Percentiles rank a stretch among this genome's conserved stretches.
Evolutionary conservation across 2,888 invertebrate genomes (phyloP).

Genomic region (Folsomia manolachei): DNA sequence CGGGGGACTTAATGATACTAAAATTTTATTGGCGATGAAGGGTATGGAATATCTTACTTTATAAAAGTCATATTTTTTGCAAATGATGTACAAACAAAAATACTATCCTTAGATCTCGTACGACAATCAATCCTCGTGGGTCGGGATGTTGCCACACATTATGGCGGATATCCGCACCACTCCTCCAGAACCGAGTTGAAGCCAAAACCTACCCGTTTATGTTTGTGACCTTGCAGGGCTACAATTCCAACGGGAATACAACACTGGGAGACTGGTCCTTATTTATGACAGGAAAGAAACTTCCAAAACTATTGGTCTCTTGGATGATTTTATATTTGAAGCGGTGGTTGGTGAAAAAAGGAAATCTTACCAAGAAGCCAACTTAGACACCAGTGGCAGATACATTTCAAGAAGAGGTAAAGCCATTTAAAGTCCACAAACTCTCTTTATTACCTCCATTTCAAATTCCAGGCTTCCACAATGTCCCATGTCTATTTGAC

Average conservation of each 20-base stretch:
- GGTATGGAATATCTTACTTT: not conserved
- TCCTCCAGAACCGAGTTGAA: slow-evolving; percentile 1
- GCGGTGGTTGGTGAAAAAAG: slow-evolving; percentile 38
- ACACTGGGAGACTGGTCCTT: slow-evolving; percentile 35
- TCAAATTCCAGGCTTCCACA: slow-evolving; percentile 17
- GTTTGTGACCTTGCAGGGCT: slow-evolving; percentile 38
- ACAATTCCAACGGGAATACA: slow-evolving; percentile 40
- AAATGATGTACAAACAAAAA: slow-evolving; percentile 14
- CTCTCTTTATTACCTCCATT: slow-evolving; percentile 23
- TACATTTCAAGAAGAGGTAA: slow-evolving; percentile 6
- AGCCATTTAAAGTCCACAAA: not conserved
- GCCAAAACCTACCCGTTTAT: slow-evolving; percentile 16
- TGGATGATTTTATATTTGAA: slow-evolving; percentile 40
- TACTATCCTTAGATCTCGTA: slow-evolving; percentile 36
- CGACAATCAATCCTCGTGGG: slow-evolving; percentile 35
- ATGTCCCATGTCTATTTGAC: slow-evolving; percentile 23
- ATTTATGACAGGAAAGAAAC: slow-evolving; percentile 11
- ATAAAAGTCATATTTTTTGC: no score
- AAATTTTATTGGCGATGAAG: slow-evolving; percentile 18
- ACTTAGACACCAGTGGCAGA: not conserved
- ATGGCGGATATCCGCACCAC: slow-evolving; percentile 31
- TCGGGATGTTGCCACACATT: slow-evolving; percentile 23
- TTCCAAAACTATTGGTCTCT: slow-evolving; percentile 17
- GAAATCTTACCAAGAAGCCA: slow-evolving; percentile 15
- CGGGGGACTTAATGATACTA: slow-evolving; percentile 20